Conservation (phyloP, 2,888 invertebrate species). For the Colletes collaris region DNA sequence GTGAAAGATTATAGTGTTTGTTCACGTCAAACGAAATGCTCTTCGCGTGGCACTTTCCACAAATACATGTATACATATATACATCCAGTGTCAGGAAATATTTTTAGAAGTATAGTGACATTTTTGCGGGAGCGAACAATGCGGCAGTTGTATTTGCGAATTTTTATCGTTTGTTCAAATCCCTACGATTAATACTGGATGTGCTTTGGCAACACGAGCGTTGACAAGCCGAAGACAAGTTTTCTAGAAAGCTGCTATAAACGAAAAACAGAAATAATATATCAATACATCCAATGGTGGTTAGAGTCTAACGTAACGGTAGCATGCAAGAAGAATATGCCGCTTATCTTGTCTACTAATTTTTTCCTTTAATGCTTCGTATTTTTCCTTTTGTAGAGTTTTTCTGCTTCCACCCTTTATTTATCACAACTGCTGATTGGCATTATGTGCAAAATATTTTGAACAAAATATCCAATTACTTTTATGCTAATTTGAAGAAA, state of each 20-base stretch:
- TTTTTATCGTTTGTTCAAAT: background rate
- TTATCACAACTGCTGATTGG: slow-evolving; percentile 29
- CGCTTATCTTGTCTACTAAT: slow-evolving; percentile 62
- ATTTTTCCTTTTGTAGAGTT: slow-evolving; percentile 44
- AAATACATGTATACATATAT: slow-evolving; percentile 23
- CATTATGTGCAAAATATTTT: slow-evolving; percentile 3
- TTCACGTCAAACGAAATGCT: slow-evolving; percentile 54
- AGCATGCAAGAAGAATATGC: slow-evolving; percentile 67
- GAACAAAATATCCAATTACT: slow-evolving; percentile 23
- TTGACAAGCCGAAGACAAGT: background rate
- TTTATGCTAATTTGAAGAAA: slow-evolving; percentile 7
- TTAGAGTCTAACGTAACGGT: slow-evolving; percentile 77
- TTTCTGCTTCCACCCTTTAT: slow-evolving; percentile 33
- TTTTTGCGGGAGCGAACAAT: slow-evolving; percentile 52
- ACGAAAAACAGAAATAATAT: background rate
- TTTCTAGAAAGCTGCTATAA: slow-evolving; percentile 3
- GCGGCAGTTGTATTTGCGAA: slow-evolving; percentile 45
- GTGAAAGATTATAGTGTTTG: background rate
- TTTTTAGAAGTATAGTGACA: slow-evolving; percentile 12
- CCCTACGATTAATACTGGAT: background rate
- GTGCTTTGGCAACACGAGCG: background rate
- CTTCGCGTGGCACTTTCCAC: slow-evolving; percentile 50
- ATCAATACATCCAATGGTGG: slow-evolving; percentile 66
- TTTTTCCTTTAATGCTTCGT: slow-evolving; percentile 57
- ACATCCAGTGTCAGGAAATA: slow-evolving; percentile 8